Evolutionary conservation across 2,888 invertebrate genomes (phyloP).

Genomic region (Caenorhabditis uteleia): DNA sequence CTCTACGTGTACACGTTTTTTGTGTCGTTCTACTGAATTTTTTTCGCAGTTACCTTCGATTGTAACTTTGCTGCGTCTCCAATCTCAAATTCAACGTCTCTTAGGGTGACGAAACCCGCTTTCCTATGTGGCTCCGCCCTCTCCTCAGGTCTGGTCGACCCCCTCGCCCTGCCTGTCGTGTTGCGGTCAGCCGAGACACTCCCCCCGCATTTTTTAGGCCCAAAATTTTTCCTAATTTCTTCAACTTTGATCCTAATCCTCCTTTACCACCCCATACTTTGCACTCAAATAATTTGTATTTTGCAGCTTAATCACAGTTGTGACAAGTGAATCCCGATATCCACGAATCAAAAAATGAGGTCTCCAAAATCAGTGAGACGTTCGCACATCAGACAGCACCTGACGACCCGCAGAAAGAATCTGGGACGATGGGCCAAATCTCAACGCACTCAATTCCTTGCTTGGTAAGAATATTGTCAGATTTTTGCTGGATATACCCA

Average conservation of each 20-base stretch:
- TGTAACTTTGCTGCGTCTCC: too few relatives aligned
- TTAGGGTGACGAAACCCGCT: constrained; percentile 29
- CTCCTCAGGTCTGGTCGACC: constrained; percentile 13
- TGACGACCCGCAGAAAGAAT: constrained; percentile 46
- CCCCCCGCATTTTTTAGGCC: constrained; percentile 21
- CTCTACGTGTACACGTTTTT: not conserved
- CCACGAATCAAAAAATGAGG: constrained; percentile 47
- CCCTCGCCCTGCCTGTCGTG: constrained; percentile 33
- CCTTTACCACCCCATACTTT: not conserved
- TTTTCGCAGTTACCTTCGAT: too few relatives aligned
- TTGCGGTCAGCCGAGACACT: constrained; percentile 21
- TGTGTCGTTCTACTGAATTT: not conserved
- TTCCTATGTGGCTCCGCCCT: constrained; percentile 24
- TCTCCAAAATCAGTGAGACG: constrained; percentile 50
- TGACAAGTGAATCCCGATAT: constrained; percentile 45
- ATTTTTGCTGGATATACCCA: not conserved
- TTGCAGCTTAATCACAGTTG: constrained; percentile 40
- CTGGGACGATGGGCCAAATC: constrained; percentile 45
- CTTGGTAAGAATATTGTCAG: constrained; percentile 14
- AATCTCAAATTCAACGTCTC: too few relatives aligned
- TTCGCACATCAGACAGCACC: constrained; percentile 45
- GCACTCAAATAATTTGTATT: not conserved
- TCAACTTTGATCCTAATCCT: constrained; percentile 2
- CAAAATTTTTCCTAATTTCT: constrained; percentile 12
- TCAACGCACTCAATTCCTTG: constrained; percentile 27